A percentile compares a stretch with the other conserved stretches of the same genome.
phyloP scores from a whole-genome alignment of 1,140 invertebrate genomes.

The Cydia pomonella region DNA sequence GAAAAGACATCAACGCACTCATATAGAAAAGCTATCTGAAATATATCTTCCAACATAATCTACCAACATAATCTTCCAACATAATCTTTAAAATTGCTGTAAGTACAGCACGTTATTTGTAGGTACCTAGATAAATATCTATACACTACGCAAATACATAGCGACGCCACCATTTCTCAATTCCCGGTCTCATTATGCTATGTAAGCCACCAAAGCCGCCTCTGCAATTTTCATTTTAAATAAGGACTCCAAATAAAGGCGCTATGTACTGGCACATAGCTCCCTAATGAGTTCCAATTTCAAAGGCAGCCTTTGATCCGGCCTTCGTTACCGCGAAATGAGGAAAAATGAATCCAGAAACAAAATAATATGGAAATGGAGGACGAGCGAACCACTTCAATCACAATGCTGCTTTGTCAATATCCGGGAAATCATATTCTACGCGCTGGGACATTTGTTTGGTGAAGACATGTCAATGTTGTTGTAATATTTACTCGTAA shows the following conservation, averaged over 20 bases:
- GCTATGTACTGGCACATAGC: constrained; percentile 26
- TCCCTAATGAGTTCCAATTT: constrained; percentile 28
- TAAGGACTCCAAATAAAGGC: constrained; percentile 19
- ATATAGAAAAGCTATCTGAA: neutral
- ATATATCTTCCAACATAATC: neutral
- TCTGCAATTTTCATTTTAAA: constrained; percentile 13
- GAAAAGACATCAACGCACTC: neutral
- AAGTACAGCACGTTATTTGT: neutral
- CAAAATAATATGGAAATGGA: constrained; percentile 72
- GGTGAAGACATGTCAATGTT: neutral
- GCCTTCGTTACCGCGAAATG: constrained; percentile 21
- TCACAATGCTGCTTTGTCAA: constrained; percentile 54
- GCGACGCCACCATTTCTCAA: neutral
- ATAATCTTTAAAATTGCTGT: neutral
- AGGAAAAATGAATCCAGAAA: constrained; percentile 40
- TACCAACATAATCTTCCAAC: no score
- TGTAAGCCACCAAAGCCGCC: neutral
- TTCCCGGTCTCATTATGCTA: constrained; percentile 8
- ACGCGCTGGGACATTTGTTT: constrained; percentile 1
- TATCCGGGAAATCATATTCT: constrained; percentile 45
- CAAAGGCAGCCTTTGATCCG: constrained; percentile 23
- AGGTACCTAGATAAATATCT: neutral
- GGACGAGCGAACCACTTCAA: constrained; percentile 57
- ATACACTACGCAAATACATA: neutral
- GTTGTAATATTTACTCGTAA: no score